Percentiles rank a stretch among this genome's conserved stretches.
These are phyloP conservation scores for Telmatherina bonti DNA, from an alignment of 2,797 vertebrate species.

Conservation along the genomic window DNA sequence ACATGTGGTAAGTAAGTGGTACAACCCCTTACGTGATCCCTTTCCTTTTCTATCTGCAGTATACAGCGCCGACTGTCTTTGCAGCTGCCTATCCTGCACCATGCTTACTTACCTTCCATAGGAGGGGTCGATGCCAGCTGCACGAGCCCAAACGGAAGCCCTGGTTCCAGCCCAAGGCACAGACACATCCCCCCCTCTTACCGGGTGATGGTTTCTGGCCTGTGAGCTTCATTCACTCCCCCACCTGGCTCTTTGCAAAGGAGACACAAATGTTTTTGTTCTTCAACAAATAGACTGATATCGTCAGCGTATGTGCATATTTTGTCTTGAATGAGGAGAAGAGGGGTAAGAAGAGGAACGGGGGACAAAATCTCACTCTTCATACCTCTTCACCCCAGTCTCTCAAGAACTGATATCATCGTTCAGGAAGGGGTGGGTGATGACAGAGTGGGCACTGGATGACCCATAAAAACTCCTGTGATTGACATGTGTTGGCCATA, in stretches of 20 bases:
- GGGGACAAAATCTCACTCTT: conserved; percentile 61
- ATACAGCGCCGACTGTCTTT: conserved; percentile 98
- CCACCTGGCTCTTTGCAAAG: conserved; percentile 68
- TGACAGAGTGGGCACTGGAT: conserved; percentile 64
- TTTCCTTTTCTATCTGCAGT: conserved; percentile 76
- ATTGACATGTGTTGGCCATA: conserved; percentile 65
- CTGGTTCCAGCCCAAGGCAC: conserved; percentile 96
- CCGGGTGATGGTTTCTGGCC: conserved; percentile 99
- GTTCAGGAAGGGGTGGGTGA: conserved; percentile 66
- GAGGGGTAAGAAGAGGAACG: conserved; percentile 60
- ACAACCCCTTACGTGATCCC: conserved; percentile 5
- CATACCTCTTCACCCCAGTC: conserved; percentile 58
- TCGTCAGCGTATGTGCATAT: conserved; percentile 82
- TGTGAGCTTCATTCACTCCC: conserved; percentile 85
- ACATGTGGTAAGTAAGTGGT: neutral
- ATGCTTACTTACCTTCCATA: conserved; percentile 98
- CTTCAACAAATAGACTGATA: conserved; percentile 82
- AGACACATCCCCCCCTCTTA: conserved; percentile 99
- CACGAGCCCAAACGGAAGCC: conserved; percentile 95
- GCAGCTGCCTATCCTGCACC: conserved; percentile 98
- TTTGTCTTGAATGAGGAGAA: conserved; percentile 81
- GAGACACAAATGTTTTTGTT: conserved; percentile 77
- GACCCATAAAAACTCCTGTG: conserved; percentile 70
- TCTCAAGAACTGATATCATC: conserved; percentile 70
- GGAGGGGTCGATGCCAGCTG: conserved; percentile 99